phyloP scores from a whole-genome alignment of 2,113 vertebrate genomes.

The Prionailurus bengalensis region DNA sequence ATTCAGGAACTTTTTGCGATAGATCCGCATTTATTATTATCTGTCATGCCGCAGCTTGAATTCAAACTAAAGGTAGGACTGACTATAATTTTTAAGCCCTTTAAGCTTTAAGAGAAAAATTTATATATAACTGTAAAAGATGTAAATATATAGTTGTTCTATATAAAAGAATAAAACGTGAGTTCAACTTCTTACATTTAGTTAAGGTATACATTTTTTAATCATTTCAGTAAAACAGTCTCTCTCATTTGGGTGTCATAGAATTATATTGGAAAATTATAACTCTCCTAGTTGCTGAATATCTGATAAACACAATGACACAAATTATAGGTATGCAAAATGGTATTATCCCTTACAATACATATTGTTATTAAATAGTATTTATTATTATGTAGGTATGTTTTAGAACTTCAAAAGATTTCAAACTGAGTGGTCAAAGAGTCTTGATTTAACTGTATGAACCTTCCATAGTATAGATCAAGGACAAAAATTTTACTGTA shows the following conservation, averaged over 20 bases:
- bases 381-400: neutral
- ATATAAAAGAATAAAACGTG: neutral
- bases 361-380: neutral
- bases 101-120: slow-evolving; percentile 33
- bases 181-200: slow-evolving; percentile 33
- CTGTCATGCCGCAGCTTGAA: slow-evolving; percentile 99
- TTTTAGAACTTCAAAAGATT: slow-evolving; percentile 29
- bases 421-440: neutral
- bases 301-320: neutral
- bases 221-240: neutral
- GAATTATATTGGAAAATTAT: neutral
- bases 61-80: slow-evolving; percentile 97
- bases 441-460: neutral
- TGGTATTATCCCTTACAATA: neutral
- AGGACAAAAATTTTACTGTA: neutral
- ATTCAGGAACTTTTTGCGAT: slow-evolving; percentile 99
- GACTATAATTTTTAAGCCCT: neutral
- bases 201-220: neutral
- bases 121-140: neutral
- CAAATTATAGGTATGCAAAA: neutral
- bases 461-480: neutral
- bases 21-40: slow-evolving; percentile 97
- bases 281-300: neutral
- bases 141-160: neutral
- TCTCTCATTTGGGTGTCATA: neutral